phyloP scores from a whole-genome alignment of 2,113 vertebrate genomes.

The Dipodomys ordii region DNA sequence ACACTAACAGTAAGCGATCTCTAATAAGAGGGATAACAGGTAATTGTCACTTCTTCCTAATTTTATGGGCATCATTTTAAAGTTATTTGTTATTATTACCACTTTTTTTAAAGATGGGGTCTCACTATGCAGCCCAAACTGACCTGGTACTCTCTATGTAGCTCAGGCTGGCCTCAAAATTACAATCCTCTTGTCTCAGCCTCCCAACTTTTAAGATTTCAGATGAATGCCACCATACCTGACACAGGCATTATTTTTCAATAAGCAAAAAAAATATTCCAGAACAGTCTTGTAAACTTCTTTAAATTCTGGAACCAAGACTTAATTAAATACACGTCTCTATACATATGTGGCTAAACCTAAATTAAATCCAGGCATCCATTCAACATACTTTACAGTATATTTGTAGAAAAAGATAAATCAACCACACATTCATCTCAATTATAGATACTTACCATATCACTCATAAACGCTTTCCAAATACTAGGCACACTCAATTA shows the following conservation, averaged over 20 bases:
- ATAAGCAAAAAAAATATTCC: constrained; percentile 40
- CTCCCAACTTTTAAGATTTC: neutral
- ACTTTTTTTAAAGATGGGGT: neutral
- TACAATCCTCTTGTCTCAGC: neutral
- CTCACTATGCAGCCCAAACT: neutral
- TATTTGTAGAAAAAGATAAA: constrained; percentile 18
- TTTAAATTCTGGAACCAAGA: neutral
- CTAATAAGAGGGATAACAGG: neutral
- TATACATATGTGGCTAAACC: constrained; percentile 18
- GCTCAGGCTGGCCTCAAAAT: neutral
- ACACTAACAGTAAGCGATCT: constrained; percentile 38
- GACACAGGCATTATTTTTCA: neutral
- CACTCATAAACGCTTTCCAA: constrained; percentile 35
- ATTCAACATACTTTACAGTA: constrained; percentile 30
- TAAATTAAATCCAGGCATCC: constrained; percentile 34
- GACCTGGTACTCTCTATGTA: neutral
- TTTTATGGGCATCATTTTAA: constrained; percentile 19
- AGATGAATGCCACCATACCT: neutral
- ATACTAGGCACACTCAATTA: constrained; percentile 18
- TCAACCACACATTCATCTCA: constrained; percentile 29
- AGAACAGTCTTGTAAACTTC: constrained; percentile 9
- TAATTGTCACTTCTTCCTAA: constrained; percentile 53
- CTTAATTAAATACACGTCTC: constrained; percentile 50
- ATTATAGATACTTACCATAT: constrained; percentile 24
- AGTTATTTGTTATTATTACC: too few species aligned